Evolutionary conservation across 2,113 vertebrate genomes (phyloP).

Genomic region (Alouatta palliata): DNA sequence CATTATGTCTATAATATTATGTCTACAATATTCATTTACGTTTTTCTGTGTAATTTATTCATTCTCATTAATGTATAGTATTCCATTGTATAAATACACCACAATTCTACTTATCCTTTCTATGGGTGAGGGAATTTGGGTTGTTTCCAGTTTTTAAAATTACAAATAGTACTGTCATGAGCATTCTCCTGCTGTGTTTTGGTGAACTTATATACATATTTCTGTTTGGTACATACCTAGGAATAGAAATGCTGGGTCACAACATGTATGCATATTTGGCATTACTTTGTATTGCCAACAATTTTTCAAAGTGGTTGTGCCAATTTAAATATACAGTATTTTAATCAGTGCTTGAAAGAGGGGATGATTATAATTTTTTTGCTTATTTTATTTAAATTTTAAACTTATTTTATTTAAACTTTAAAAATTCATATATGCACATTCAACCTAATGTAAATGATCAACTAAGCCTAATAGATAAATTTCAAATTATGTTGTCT

Average conservation of each 20-base stretch:
- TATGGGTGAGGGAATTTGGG: background rate
- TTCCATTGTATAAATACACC: background rate
- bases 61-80: background rate
- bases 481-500: background rate
- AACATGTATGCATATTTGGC: constrained; percentile 8
- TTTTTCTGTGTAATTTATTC: background rate
- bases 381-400: constrained; percentile 16
- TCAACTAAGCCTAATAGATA: constrained; percentile 16
- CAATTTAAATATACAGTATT: constrained; percentile 17
- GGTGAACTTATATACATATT: constrained; percentile 12
- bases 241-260: constrained; percentile 21
- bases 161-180: background rate
- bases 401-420: constrained; percentile 26
- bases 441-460: constrained; percentile 21
- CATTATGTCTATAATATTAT: background rate
- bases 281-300: background rate
- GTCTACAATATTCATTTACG: background rate
- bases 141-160: background rate
- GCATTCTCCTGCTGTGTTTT: constrained; percentile 33
- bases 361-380: background rate
- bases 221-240: constrained; percentile 10
- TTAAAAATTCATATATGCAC: background rate
- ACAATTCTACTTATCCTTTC: constrained; percentile 31
- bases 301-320: background rate
- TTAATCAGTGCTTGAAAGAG: constrained; percentile 14